A percentile compares a stretch with the other conserved stretches of the same genome.
These are phyloP conservation scores for Sapayoa aenigma DNA, from an alignment of 2,113 vertebrate genomes.

Conservation along the genomic window DNA sequence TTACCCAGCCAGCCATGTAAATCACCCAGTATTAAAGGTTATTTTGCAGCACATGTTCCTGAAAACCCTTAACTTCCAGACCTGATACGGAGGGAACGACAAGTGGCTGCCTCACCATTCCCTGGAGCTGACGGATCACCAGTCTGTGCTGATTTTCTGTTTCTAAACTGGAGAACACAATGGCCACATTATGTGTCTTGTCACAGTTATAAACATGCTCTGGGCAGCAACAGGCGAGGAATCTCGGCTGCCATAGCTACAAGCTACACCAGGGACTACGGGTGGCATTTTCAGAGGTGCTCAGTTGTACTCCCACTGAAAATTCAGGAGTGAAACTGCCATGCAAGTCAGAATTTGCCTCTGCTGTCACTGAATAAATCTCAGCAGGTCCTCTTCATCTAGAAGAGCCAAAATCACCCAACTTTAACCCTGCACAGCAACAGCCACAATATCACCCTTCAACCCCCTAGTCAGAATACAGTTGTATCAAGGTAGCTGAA, in stretches of 20 bases:
- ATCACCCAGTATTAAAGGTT: not conserved
- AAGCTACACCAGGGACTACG: fast-evolving
- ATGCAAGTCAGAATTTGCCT: not conserved
- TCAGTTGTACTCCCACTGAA: fast-evolving
- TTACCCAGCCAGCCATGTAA: not conserved
- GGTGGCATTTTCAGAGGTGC: not conserved
- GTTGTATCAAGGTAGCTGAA: not conserved
- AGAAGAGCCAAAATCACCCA: not conserved
- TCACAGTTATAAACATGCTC: not conserved
- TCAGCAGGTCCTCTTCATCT: not conserved
- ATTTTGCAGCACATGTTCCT: not conserved
- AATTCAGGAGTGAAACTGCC: not conserved
- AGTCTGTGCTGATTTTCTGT: not conserved
- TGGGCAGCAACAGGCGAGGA: not conserved
- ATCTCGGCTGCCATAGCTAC: not conserved
- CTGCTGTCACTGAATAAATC: not conserved
- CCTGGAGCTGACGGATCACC: not conserved
- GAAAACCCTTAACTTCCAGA: not conserved
- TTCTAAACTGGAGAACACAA: not conserved
- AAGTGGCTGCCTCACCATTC: not conserved
- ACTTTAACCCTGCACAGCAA: not conserved
- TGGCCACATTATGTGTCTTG: not conserved
- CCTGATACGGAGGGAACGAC: not conserved
- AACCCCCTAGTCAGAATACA: fast-evolving
- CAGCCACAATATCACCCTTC: not conserved